Base-by-base conservation (phyloP, 2,113 vertebrate genomes). In the Microtus oregoni region DNA sequence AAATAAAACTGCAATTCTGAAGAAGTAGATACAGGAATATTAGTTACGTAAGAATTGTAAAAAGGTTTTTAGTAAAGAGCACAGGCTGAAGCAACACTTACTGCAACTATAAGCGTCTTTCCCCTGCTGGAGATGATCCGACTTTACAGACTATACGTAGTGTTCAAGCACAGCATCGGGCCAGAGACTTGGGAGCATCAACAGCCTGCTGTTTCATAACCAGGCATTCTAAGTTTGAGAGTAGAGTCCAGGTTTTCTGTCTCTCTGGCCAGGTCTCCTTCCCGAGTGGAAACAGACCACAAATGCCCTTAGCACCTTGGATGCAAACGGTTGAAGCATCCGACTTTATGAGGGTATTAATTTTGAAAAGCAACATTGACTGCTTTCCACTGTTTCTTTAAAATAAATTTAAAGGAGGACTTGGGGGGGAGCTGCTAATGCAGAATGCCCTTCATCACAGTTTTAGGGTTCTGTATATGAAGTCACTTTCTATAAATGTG, bases 311-410 rank as follows among this genome's bases (percentile, higher is more conserved):
- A 70, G 28, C 14, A 81, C n/a, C 68, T 67, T 44, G 19, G 55
- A 55, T 44, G 67, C 58, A 88, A 88, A 41, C 10, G n/a, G 38
- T 44, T 44, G 73, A 88, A 44, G 86, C n/a, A 77, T 41, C 4
- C n/a, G 44, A 76, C 88, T 87, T 93, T 83, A 83, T 11, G 83
- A 94, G 86, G 20, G 47, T 85, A 91, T 38, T 52, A 26, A 3
- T 92, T 92, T 72, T 90, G 41, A 92, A 94, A 92, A 85, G 35
- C 72, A 88, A 50, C 61, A 35, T 72, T 92, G 50, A 94, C 78
- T 72, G 14, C 32, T 55, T 85, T 76, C 87, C n/a, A 67, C 15
- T 92, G 52, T 50, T 7, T 28, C 55, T 58, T 90, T 85, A 90
- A 86, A 76, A 65, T 70, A 47, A 90, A 76, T 67, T 94, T 77